These are phyloP conservation scores for Diadophis punctatus DNA, from an alignment of 2,113 vertebrate species.

Conservation along the genomic window DNA sequence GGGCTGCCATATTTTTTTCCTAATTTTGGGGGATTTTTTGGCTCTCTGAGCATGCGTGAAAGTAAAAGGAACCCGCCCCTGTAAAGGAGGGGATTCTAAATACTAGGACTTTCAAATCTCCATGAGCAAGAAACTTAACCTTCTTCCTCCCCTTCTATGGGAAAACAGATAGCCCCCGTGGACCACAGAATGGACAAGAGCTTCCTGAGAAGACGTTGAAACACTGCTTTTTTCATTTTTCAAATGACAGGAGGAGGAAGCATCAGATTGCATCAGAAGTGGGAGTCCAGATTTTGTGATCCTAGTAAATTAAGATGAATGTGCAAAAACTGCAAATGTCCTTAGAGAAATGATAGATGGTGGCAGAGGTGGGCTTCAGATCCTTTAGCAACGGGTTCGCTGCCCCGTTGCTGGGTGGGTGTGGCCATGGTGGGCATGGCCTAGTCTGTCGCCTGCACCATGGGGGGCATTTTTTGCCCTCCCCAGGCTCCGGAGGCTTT, in stretches of 20 bases:
- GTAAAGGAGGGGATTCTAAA: neutral
- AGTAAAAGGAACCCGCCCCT: no score
- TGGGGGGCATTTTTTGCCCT: no score
- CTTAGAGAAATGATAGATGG: neutral
- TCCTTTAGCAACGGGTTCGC: no score
- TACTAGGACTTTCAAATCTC: neutral
- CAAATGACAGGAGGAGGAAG: neutral
- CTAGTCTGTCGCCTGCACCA: no score
- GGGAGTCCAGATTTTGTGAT: neutral
- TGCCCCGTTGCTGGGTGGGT: no score
- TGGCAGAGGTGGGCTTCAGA: no score
- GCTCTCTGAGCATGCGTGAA: no score
- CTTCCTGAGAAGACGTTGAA: neutral
- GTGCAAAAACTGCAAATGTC: neutral
- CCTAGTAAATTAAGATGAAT: neutral
- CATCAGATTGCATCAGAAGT: neutral
- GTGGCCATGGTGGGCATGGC: no score
- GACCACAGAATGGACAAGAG: neutral
- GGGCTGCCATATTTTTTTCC: no score
- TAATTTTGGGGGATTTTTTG: no score
- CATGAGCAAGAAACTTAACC: neutral
- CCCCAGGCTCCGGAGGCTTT: no score
- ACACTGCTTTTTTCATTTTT: neutral
- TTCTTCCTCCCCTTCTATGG: neutral
- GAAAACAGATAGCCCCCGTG: neutral